Evolutionary conservation across 2,888 invertebrate species (phyloP).

Genomic region (Andrena chrysosceles): DNA sequence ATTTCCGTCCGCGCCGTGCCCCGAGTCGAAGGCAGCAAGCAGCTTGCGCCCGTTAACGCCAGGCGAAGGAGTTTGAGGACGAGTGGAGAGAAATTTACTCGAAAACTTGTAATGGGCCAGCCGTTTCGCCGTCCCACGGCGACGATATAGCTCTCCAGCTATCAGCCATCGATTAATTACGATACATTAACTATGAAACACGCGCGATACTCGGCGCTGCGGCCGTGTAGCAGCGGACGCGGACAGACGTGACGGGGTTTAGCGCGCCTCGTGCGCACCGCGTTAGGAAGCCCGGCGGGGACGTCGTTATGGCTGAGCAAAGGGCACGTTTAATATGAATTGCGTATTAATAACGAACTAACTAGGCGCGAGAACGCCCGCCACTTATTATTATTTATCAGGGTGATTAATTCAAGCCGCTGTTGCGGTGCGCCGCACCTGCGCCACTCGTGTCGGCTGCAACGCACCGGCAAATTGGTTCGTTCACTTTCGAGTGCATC

Average conservation of each 20-base stretch:
- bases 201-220: conserved; percentile 56
- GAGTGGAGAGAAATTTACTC: conserved; percentile 22
- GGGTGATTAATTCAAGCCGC: conserved; percentile 82
- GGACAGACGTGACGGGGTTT: conserved; percentile 33
- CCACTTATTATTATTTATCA: conserved; percentile 84
- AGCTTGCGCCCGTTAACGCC: neutral
- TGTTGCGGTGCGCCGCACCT: conserved; percentile 80
- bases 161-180: conserved; percentile 67
- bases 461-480: conserved; percentile 71
- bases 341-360: conserved; percentile 84
- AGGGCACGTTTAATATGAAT: conserved; percentile 83
- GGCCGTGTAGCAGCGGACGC: conserved; percentile 19
- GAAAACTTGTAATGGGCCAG: conserved; percentile 25
- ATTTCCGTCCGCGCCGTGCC: neutral
- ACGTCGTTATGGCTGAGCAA: conserved; percentile 69
- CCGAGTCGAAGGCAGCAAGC: neutral
- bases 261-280: conserved; percentile 11
- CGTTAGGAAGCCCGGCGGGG: conserved; percentile 39
- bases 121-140: conserved; percentile 39
- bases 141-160: conserved; percentile 20
- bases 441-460: conserved; percentile 63
- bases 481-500: conserved; percentile 59
- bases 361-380: conserved; percentile 76
- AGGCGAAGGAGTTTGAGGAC: conserved; percentile 2
- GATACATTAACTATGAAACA: conserved; percentile 66